A percentile compares a stretch with the other conserved stretches of the same genome.
Conservation (phyloP, 2,797 vertebrate genomes). For the Vipera latastei region DNA sequence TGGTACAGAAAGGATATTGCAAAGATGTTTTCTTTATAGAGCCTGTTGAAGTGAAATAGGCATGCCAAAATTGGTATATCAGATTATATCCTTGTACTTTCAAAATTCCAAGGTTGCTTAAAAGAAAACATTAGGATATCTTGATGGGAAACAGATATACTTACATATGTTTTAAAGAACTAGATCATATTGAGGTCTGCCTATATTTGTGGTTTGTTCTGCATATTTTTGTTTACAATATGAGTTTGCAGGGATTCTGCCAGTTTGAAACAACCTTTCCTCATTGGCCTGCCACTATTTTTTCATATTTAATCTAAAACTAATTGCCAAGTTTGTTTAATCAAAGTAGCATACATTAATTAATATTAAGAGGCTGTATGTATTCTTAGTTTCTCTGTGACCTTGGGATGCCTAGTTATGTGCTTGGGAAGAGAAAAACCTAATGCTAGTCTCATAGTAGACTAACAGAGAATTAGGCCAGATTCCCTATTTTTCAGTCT, state of each 20-base stretch:
- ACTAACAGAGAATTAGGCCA: not conserved
- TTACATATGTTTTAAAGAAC: not conserved
- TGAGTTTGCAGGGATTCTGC: not conserved
- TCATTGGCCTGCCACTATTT: not conserved
- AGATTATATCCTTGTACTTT: not conserved
- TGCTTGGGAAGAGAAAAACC: not conserved
- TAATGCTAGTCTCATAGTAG: not conserved
- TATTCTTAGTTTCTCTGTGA: not conserved
- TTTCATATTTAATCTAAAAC: not conserved
- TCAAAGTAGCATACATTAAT: not conserved
- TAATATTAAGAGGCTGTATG: not conserved
- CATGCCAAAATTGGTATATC: not conserved
- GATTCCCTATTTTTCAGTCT: not conserved
- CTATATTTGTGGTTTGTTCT: not conserved
- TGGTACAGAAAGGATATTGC: not conserved
- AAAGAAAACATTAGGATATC: not conserved
- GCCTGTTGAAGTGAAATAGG: not conserved
- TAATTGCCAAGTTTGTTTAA: not conserved
- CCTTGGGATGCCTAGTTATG: not conserved
- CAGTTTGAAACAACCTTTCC: not conserved
- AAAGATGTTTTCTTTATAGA: not conserved
- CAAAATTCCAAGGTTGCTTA: constrained; percentile 6
- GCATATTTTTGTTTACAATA: not conserved
- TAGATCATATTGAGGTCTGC: not conserved
- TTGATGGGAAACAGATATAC: not conserved